A percentile compares a stretch with the other conserved stretches of the same genome.
These are phyloP conservation scores for Vimba vimba DNA, from an alignment of 2,113 vertebrate species.

Conservation along the genomic window DNA sequence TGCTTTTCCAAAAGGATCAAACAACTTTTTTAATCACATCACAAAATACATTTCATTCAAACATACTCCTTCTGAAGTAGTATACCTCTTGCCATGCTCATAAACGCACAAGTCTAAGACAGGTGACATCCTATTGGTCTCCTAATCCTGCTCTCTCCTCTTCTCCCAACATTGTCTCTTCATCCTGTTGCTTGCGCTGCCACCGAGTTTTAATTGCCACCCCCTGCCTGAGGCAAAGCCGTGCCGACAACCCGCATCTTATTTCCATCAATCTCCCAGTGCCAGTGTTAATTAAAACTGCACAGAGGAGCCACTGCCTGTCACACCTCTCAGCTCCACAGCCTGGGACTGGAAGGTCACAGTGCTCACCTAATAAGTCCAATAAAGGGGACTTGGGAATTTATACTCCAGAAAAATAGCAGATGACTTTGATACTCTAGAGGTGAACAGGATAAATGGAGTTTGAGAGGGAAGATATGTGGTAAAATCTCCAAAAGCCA, in stretches of 20 bases:
- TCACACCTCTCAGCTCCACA: constrained; percentile 58
- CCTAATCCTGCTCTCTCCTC: constrained; percentile 35
- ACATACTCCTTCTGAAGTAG: not conserved
- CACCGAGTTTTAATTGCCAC: constrained; percentile 59
- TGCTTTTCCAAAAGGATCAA: not conserved
- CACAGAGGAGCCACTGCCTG: constrained; percentile 56
- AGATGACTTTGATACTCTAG: constrained; percentile 42
- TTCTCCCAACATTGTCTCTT: constrained; percentile 20
- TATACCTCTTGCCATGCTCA: constrained; percentile 9
- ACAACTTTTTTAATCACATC: not conserved
- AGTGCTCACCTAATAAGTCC: constrained; percentile 55
- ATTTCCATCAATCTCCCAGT: constrained; percentile 60
- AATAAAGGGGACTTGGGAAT: constrained; percentile 21
- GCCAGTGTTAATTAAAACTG: constrained; percentile 70
- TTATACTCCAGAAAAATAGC: constrained; percentile 30
- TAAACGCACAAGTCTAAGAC: not conserved
- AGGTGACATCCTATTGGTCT: constrained; percentile 24
- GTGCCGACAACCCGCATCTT: constrained; percentile 51
- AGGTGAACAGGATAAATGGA: constrained; percentile 27
- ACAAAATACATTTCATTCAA: not conserved
- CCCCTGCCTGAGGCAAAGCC: constrained; percentile 44
- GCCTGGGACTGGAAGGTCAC: constrained; percentile 67
- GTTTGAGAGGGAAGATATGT: not conserved
- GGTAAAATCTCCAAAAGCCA: no score
- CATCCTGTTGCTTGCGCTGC: constrained; percentile 47